Evolutionary conservation across 2,888 invertebrate species (phyloP).

Genomic region (Argyra leucocephala): DNA sequence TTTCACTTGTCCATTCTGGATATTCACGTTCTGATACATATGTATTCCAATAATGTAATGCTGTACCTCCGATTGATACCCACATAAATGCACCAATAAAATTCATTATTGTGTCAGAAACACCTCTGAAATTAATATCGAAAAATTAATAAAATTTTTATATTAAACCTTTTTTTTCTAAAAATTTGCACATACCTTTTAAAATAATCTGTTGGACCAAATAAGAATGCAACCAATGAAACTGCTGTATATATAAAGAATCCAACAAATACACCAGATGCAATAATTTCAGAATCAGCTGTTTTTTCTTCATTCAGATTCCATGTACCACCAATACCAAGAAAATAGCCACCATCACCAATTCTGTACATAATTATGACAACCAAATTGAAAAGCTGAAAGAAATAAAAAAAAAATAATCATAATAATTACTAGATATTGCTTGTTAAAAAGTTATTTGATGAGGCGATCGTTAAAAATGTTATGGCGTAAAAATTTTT

Average conservation of each 20-base stretch:
- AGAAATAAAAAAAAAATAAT: conserved; percentile 23
- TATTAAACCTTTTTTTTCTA: background rate
- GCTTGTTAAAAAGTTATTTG: too few relatives aligned
- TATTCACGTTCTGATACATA: conserved; percentile 73
- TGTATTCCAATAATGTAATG: conserved; percentile 81
- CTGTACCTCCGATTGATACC: conserved; percentile 75
- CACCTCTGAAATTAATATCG: conserved; percentile 48
- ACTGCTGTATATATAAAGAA: conserved; percentile 76
- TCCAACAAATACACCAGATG: conserved; percentile 77
- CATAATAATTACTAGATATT: too few relatives aligned
- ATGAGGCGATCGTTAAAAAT: too few relatives aligned
- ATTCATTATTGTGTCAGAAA: conserved; percentile 78
- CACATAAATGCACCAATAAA: conserved; percentile 76
- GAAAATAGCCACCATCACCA: conserved; percentile 71
- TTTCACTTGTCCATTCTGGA: conserved; percentile 61
- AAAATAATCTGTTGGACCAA: conserved; percentile 62
- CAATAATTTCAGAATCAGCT: conserved; percentile 78
- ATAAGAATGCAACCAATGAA: conserved; percentile 63
- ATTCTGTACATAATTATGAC: conserved; percentile 56
- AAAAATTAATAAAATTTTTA: background rate
- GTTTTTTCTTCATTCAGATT: conserved; percentile 82
- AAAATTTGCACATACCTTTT: conserved; percentile 53
- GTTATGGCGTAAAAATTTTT: too few relatives aligned
- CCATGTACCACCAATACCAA: conserved; percentile 84
- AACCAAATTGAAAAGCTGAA: conserved; percentile 49